Conservation (phyloP, 1,140 invertebrate genomes). For the Dendroctonus valens region DNA sequence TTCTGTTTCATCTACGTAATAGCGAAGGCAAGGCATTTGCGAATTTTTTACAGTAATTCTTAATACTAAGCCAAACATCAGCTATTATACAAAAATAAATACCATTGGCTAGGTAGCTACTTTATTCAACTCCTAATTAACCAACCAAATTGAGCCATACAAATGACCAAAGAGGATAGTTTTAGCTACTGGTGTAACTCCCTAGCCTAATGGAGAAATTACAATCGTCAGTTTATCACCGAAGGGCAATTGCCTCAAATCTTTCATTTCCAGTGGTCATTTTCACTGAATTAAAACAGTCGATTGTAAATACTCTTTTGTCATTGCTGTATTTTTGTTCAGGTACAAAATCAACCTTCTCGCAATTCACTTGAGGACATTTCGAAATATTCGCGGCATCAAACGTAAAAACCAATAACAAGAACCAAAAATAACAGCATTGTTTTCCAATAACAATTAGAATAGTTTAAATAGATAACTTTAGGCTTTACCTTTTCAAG, state of each 20-base stretch:
- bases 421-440: slow-evolving; percentile 4
- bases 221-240: too few species aligned
- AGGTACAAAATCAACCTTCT: slow-evolving; percentile 16
- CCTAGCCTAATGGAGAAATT: too few species aligned
- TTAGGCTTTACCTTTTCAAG: slow-evolving; percentile 2
- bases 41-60: slow-evolving; percentile 2
- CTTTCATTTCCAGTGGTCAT: too few species aligned
- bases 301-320: too few species aligned
- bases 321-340: not conserved
- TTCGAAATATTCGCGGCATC: not conserved
- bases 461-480: slow-evolving; percentile 8
- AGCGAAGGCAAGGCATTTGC: too few species aligned
- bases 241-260: too few species aligned
- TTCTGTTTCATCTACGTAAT: too few species aligned
- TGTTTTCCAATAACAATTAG: slow-evolving; percentile 3
- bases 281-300: too few species aligned
- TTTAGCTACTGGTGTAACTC: too few species aligned
- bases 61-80: slow-evolving; percentile 8
- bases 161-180: too few species aligned
- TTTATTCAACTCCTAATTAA: too few species aligned
- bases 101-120: not conserved
- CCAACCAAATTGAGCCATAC: too few species aligned
- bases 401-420: not conserved
- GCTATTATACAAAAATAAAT: slow-evolving; percentile 20
- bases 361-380: not conserved